These are phyloP conservation scores for Nemotelus pantherinus DNA, from an alignment of 2,888 invertebrate species.

Conservation along the genomic window DNA sequence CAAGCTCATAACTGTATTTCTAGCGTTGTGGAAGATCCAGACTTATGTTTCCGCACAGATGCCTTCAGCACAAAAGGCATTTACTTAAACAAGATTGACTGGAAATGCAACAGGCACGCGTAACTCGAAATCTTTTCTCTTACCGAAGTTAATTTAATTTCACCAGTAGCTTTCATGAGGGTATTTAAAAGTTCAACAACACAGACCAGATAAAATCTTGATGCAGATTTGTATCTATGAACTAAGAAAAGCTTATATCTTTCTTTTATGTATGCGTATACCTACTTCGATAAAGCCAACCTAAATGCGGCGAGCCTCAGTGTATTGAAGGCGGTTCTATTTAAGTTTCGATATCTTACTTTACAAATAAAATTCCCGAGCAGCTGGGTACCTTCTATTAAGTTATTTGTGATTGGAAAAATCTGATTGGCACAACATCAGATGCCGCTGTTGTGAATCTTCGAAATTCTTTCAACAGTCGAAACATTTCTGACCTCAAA, in stretches of 20 bases:
- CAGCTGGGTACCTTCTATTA: constrained; percentile 30
- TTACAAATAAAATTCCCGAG: constrained; percentile 31
- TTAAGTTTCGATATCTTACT: constrained; percentile 33
- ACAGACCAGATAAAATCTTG: constrained; percentile 8
- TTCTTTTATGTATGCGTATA: no score
- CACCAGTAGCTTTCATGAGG: neutral
- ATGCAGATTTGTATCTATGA: neutral
- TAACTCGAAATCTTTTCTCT: neutral
- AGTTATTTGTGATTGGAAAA: constrained; percentile 20
- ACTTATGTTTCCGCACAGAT: no score
- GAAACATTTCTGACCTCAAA: constrained; percentile 30
- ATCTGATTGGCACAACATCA: constrained; percentile 36
- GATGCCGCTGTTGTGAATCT: constrained; percentile 37
- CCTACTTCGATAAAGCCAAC: no score
- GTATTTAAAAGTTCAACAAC: constrained; percentile 1
- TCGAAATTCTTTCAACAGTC: constrained; percentile 38
- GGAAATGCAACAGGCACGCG: no score
- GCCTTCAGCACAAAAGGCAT: no score
- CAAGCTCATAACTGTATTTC: no score
- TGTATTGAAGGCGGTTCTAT: constrained; percentile 18
- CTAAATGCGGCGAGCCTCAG: neutral
- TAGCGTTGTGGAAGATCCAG: no score
- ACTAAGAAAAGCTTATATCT: no score
- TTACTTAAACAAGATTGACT: no score
- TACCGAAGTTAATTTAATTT: constrained; percentile 1